Evolutionary conservation across 1,140 invertebrate species (phyloP).

Genomic region (Neodiprion virginianus): DNA sequence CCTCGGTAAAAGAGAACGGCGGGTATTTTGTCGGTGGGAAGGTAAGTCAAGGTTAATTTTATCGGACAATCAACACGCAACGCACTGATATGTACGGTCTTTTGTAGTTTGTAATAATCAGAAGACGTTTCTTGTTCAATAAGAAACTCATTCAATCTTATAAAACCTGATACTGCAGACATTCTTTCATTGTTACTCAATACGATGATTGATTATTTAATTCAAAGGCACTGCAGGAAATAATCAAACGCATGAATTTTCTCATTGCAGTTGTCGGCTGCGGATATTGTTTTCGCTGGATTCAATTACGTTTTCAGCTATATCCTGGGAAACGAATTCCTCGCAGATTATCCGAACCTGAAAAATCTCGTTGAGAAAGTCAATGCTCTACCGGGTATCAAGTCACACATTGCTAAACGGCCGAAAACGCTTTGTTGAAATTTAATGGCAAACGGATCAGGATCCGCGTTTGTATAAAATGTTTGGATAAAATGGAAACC

Average conservation of each 20-base stretch:
- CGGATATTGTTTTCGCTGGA: constrained; percentile 69
- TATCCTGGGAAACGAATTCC: constrained; percentile 60
- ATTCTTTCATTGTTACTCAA: not conserved
- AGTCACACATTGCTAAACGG: constrained; percentile 11
- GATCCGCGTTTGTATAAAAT: constrained; percentile 45
- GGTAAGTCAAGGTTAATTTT: constrained; percentile 18
- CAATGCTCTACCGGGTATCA: constrained; percentile 36
- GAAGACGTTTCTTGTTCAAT: no score
- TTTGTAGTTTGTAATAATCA: no score
- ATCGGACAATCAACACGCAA: no score
- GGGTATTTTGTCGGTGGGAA: constrained; percentile 28
- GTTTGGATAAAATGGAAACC: no score
- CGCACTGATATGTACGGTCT: no score
- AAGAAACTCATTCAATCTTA: no score
- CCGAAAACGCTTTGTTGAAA: constrained; percentile 59
- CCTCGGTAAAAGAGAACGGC: constrained; percentile 28
- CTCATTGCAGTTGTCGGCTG: constrained; percentile 67
- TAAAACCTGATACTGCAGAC: no score
- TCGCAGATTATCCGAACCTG: constrained; percentile 22
- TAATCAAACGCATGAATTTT: not conserved
- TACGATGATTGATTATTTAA: not conserved
- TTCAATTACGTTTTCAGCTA: constrained; percentile 68
- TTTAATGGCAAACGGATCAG: constrained; percentile 46
- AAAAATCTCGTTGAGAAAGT: constrained; percentile 35
- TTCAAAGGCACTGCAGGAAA: not conserved